Percentiles rank a stretch among this genome's conserved stretches.
These are phyloP conservation scores for Drosophila burlai DNA, from an alignment of 1,140 invertebrate genomes.

Conservation along the genomic window DNA sequence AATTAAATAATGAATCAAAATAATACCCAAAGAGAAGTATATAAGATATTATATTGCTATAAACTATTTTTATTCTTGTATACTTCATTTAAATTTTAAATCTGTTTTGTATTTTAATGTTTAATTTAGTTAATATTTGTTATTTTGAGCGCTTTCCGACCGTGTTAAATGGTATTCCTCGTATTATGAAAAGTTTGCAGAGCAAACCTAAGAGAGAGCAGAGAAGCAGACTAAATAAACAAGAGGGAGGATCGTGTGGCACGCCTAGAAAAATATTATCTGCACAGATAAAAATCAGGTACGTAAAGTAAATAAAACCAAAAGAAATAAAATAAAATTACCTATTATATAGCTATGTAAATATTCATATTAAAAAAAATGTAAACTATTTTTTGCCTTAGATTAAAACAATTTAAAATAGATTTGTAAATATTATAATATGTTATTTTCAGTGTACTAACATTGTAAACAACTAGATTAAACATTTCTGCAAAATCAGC, in stretches of 20 bases:
- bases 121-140: background rate
- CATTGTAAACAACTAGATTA: conserved; percentile 11
- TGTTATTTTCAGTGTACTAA: background rate
- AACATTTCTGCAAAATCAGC: conserved; percentile 9
- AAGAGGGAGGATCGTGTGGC: conserved; percentile 13
- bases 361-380: background rate
- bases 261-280: conserved; percentile 18
- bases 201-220: conserved; percentile 11
- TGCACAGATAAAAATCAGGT: conserved; percentile 16
- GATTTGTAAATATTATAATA: background rate
- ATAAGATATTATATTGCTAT: too few relatives aligned
- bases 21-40: background rate
- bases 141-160: background rate
- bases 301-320: too few relatives aligned
- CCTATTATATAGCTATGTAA: too few relatives aligned
- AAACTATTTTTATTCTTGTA: too few relatives aligned
- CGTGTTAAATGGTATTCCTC: background rate
- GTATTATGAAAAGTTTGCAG: conserved; percentile 7
- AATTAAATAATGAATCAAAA: background rate
- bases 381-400: accelerated
- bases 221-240: background rate
- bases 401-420: too few relatives aligned
- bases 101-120: background rate
- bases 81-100: too few relatives aligned
- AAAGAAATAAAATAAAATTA: background rate